Evolutionary conservation across 37 sponge, comb jelly and placozoan species (phyloP), one percentile per base, ranked within the genome.

Genomic region (Beroe forskalii): DNA sequence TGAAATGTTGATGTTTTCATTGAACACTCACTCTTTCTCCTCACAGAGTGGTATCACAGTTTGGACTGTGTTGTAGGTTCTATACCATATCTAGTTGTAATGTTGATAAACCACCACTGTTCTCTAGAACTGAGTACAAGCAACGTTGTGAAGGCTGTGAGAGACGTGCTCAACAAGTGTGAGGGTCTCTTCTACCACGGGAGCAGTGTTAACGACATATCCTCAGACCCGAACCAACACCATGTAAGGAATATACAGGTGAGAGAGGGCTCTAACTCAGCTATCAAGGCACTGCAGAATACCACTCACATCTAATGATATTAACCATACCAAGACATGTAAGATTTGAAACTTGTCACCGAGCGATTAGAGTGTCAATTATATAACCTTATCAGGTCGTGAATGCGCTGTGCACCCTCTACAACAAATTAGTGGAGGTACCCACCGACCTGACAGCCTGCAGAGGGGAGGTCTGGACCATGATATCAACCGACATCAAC

Each of bases 401-500:
- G 4, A 80, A 80, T 80, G 86, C 19, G 27, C 30, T 80, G 48
- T 80, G 86, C 42, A 80, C 86, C 4, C 48, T 80, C 8, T 37
- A 80, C 55, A 80, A 23, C 35, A 80, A 80, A 44, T 25, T 80
- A 25, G 86, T 12, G 19, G 86, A 80, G 9, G 55, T 80, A 4
- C 86, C 86, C 27, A 48, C 55, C 42, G 86, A 80, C 27, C n/a
- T 80, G 25, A 80, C 30, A 23, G 44, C 48, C 8, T 27, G 72
- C 32, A 69, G 72, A 69, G 40, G 30, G 40, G 86, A 80, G 40
- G 86, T 80, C 28, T 43, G 55, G 86, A 80, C 14, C 55, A 42
- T 80, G 43, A 22, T 80, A 25, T 44, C 55, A 24, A 27, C 28
- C 3, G 40, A 25, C 27, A 17, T 80, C 0, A 44, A 25, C 28